Percentiles rank a stretch among this genome's conserved stretches.
Conservation (phyloP, 2,888 invertebrate species). For the Frankliniella intonsa region DNA sequence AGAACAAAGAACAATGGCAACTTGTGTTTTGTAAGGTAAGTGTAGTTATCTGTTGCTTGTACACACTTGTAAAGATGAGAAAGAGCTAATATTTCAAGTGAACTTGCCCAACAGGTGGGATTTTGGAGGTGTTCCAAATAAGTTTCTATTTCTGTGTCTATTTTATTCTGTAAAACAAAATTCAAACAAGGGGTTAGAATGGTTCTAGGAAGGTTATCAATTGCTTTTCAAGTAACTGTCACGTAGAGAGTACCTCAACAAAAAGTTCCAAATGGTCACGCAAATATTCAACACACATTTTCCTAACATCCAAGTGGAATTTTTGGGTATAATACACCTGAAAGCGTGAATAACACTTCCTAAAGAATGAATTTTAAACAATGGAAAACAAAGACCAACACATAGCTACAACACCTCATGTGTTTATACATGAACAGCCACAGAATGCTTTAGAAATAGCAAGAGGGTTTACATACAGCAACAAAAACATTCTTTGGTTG, state of each 20-base stretch:
- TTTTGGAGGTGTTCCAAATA: slow-evolving; percentile 67
- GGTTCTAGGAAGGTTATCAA: slow-evolving; percentile 31
- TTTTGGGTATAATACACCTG: slow-evolving; percentile 60
- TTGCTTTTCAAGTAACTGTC: slow-evolving; percentile 28
- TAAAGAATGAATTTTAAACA: slow-evolving; percentile 49
- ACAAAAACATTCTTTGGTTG: too few relatives aligned
- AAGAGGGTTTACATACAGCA: too few relatives aligned
- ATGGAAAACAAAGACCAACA: slow-evolving; percentile 2
- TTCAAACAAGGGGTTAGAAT: slow-evolving; percentile 8
- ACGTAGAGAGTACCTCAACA: slow-evolving; percentile 52
- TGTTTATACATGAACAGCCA: too few relatives aligned
- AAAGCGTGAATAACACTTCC: slow-evolving; percentile 36
- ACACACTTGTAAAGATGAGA: slow-evolving; percentile 64
- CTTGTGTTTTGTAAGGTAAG: neutral
- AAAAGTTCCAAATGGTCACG: slow-evolving; percentile 59
- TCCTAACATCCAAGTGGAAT: slow-evolving; percentile 68
- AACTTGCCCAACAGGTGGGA: slow-evolving; percentile 63
- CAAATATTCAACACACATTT: slow-evolving; percentile 70
- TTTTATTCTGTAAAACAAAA: slow-evolving; percentile 51
- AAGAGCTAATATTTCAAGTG: slow-evolving; percentile 65
- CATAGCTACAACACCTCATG: too few relatives aligned
- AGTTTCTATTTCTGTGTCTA: slow-evolving; percentile 59
- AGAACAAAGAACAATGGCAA: slow-evolving; percentile 35
- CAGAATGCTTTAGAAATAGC: too few relatives aligned
- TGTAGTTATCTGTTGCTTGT: neutral